Evolutionary conservation across 2,113 vertebrate species (phyloP).

Genomic region (Pterocles gutturalis): DNA sequence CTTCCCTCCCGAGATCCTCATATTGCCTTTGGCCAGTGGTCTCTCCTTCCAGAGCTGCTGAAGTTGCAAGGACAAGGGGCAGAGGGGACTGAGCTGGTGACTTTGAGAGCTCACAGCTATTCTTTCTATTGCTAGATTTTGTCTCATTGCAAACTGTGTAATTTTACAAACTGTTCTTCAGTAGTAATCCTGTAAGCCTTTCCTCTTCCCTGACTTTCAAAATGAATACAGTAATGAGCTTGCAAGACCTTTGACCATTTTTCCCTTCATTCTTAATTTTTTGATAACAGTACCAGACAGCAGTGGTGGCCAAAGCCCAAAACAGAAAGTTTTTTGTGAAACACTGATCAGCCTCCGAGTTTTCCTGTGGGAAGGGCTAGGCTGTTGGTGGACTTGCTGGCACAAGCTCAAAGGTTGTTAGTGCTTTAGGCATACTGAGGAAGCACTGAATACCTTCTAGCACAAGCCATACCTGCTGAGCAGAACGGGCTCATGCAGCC

Average conservation of each 20-base stretch:
- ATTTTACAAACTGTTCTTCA: neutral
- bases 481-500: accelerated
- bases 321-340: neutral
- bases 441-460: neutral
- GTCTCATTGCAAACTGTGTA: neutral
- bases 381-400: neutral
- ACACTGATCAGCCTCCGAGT: accelerated
- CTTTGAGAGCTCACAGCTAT: neutral
- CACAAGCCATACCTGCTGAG: neutral
- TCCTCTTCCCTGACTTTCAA: neutral
- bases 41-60: neutral
- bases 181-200: neutral
- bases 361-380: neutral
- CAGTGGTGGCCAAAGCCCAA: neutral
- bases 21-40: neutral
- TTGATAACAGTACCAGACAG: neutral
- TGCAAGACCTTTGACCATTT: neutral
- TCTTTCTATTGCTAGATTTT: neutral
- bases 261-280: neutral
- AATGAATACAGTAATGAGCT: neutral
- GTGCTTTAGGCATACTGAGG: neutral
- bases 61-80: neutral
- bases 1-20: neutral
- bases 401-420: neutral
- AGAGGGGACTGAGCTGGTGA: neutral